Percentiles rank a stretch among this genome's conserved stretches.
These are phyloP conservation scores for Hermetia illucens DNA, from an alignment of 1,140 invertebrate genomes.

Conservation along the genomic window DNA sequence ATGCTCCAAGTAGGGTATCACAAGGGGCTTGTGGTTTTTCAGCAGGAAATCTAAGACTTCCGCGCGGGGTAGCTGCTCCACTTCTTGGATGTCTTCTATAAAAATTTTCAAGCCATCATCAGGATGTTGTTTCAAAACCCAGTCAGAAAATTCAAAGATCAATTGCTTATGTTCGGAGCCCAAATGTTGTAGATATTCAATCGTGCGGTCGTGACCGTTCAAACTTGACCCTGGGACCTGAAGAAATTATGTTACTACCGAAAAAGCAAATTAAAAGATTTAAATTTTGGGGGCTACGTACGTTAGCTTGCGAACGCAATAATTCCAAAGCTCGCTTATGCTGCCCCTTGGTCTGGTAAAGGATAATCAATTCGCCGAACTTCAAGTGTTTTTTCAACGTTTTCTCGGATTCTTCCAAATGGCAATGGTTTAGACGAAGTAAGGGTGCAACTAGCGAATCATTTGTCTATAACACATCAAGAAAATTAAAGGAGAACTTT, in stretches of 20 bases:
- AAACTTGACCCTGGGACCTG: constrained; percentile 56
- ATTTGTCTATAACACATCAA: constrained; percentile 58
- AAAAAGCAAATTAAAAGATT: background rate
- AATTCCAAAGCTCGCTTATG: constrained; percentile 86
- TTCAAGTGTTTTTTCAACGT: constrained; percentile 77
- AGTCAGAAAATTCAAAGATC: constrained; percentile 90
- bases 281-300: constrained; percentile 4
- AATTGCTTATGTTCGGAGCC: constrained; percentile 74
- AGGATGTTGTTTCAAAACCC: constrained; percentile 75
- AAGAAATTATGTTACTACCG: background rate
- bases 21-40: constrained; percentile 60
- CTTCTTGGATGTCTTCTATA: constrained; percentile 79
- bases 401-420: constrained; percentile 85
- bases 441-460: constrained; percentile 84
- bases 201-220: constrained; percentile 66
- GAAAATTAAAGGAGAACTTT: constrained; percentile 3
- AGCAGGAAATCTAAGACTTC: constrained; percentile 80
- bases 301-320: constrained; percentile 62
- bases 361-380: constrained; percentile 84
- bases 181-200: constrained; percentile 84
- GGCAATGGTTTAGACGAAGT: constrained; percentile 86
- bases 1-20: constrained; percentile 90
- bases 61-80: constrained; percentile 74
- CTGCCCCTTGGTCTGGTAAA: constrained; percentile 87
- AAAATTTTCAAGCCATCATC: constrained; percentile 90